Evolutionary conservation across 2,888 invertebrate species (phyloP), one percentile per base, ranked within the genome.

Genomic region (Limenitis camilla): DNA sequence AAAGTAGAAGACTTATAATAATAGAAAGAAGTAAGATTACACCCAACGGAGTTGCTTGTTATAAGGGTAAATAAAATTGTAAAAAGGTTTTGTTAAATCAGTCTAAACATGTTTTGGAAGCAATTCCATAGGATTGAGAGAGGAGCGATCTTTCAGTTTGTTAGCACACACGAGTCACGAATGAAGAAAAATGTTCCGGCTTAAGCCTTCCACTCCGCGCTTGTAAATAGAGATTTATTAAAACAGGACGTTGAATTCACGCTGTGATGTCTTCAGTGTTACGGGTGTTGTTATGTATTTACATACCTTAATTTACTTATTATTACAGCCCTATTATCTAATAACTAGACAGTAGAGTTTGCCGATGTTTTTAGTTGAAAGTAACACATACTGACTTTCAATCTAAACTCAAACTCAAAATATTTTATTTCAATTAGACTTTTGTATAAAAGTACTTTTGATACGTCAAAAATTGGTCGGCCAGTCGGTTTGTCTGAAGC

Each of bases 201-300:
- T 80, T 82, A 84, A 83, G 83, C 79, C 82, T 78, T 77, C 79
- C 79, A 76, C 81, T 79, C 79, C 71, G 72, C 76, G 79, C 78
- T 78, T 77, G 81, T 79, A 82, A 85, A 86, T 84, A 83, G 79
- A 86, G 85, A 85, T 86, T 86, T 86, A 86, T 85, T 82, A 81
- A 81, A 82, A 81, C 78, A 79, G 78, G 79, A 76, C 77, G 76
- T 67, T 71, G 74, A 74, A 74, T 74, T 77, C 74, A 62, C 73
- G 65, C 66, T 62, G 70, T 74, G 78, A 78, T 74, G 74, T 73
- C 71, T 72, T 69, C 19, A 19, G 19, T 19, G 19, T 19, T 19
- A 1, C 19, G 19, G 19, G 19, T 19, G 68, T 67, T 69, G 48
- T 53, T 52, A 52, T 53, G n/a, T n/a, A 46, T 56, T 52, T 52